Evolutionary conservation across 2,888 invertebrate genomes (phyloP), one percentile per base, ranked within the genome.

Genomic region (Epirrhoe tristata): DNA sequence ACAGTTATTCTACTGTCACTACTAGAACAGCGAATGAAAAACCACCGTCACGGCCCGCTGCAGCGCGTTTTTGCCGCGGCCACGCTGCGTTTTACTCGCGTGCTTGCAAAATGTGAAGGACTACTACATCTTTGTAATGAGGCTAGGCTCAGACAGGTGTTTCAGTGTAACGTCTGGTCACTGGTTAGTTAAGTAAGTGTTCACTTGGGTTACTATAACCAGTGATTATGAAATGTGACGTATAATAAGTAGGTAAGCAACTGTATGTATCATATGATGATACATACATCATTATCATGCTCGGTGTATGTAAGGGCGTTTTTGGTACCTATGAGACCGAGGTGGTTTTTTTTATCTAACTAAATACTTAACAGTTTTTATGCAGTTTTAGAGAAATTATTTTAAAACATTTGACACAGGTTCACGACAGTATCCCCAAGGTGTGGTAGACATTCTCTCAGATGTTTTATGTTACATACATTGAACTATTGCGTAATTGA

Each of bases 31-130:
- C 12, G 12, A 51, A 51, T 46, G 58, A 68, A 74, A 74, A 72
- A 72, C n/a, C 51, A 17, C 53, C 66, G 74, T 72, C 72, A 71
- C 74, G 70, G 55, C 57, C 52, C 70, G 65, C 53, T 66, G 71
- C 59, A 67, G 54, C 57, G 58, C 67, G 74, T 74, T 74, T 71
- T 74, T 72, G 63, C 66, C 5, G 51, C 68, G 64, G 62, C 54
- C 51, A 57, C 58, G 51, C 63, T 56, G 64, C 66, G 74, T 72
- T 71, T 72, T 67, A 66, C 69, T 73, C 70, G 72, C 71, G 70
- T 74, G 71, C 62, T 71, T 58, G 66, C 62, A 56, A 71, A 72
- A 72, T 72, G 71, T 74, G 70, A 74, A 72, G 71, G 72, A 67
- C 70, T 70, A 58, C 32, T 64, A 46, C 65, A 14, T 51, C 61